These are phyloP conservation scores for Aleiodes leptofemur DNA, from an alignment of 2,888 invertebrate genomes.

Conservation along the genomic window DNA sequence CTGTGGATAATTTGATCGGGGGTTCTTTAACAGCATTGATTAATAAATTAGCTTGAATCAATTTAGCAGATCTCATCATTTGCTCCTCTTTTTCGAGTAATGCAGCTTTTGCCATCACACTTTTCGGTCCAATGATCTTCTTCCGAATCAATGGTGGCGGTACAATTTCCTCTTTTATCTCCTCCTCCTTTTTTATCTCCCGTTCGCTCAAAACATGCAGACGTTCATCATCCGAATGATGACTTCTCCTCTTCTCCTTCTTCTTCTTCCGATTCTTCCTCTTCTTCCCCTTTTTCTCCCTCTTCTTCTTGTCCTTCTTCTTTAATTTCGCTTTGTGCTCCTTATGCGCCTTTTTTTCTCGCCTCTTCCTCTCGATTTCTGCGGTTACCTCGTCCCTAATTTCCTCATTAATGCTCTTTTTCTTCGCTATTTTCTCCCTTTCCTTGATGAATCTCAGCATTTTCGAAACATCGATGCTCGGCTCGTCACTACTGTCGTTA, in stretches of 20 bases:
- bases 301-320: constrained; percentile 54
- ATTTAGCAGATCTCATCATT: neutral
- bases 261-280: constrained; percentile 58
- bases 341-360: constrained; percentile 59
- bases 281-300: constrained; percentile 53
- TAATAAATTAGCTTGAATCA: constrained; percentile 7
- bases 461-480: constrained; percentile 63
- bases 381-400: constrained; percentile 70
- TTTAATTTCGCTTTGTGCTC: constrained; percentile 57
- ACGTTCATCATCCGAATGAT: constrained; percentile 29
- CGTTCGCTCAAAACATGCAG: constrained; percentile 60
- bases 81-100: neutral
- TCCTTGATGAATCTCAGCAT: constrained; percentile 70
- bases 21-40: neutral
- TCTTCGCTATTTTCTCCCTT: constrained; percentile 68
- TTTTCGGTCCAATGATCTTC: constrained; percentile 15
- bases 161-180: constrained; percentile 43
- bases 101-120: neutral
- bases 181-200: constrained; percentile 63
- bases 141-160: neutral
- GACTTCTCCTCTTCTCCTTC: constrained; percentile 49
- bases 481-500: constrained; percentile 50
- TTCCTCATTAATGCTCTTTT: constrained; percentile 66
- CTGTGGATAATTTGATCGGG: constrained; percentile 1
- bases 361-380: constrained; percentile 68